Percentiles rank a stretch among this genome's conserved stretches.
These are phyloP conservation scores for Anolis carolinensis DNA, from an alignment of 2,113 vertebrate species.

Conservation along the genomic window DNA sequence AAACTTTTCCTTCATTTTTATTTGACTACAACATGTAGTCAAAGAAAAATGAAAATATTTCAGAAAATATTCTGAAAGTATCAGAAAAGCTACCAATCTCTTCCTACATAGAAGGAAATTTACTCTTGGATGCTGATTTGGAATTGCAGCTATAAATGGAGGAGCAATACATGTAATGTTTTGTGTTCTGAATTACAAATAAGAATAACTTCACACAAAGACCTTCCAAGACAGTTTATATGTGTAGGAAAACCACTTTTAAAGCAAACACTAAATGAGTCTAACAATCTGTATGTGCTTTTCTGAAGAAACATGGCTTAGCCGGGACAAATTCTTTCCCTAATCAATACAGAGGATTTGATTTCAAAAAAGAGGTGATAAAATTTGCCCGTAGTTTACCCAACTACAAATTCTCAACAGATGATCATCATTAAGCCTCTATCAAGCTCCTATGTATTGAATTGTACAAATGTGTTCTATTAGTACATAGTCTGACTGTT, in stretches of 20 bases:
- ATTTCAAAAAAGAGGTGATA: conserved; percentile 72
- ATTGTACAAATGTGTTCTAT: conserved; percentile 80
- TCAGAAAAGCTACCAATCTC: background rate
- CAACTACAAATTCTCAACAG: conserved; percentile 77
- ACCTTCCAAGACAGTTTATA: background rate
- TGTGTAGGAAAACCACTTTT: background rate
- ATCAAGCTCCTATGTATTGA: conserved; percentile 52
- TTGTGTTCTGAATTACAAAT: background rate
- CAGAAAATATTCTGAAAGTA: background rate
- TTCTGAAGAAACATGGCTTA: conserved; percentile 38
- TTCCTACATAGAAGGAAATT: background rate
- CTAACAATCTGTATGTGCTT: conserved; percentile 34
- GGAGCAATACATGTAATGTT: background rate
- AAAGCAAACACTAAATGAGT: conserved; percentile 22
- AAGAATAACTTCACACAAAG: background rate
- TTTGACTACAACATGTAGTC: background rate
- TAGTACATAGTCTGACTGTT: conserved; percentile 77
- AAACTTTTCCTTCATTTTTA: background rate
- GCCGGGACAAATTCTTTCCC: conserved; percentile 43
- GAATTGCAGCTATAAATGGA: background rate
- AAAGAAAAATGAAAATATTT: too few species aligned
- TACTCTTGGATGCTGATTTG: background rate
- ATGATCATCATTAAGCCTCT: conserved; percentile 79
- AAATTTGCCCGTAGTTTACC: conserved; percentile 74
- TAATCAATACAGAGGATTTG: conserved; percentile 65